Evolutionary conservation across 2,888 invertebrate species (phyloP), one percentile per base, ranked within the genome.

Genomic region (Phasia obesa): DNA sequence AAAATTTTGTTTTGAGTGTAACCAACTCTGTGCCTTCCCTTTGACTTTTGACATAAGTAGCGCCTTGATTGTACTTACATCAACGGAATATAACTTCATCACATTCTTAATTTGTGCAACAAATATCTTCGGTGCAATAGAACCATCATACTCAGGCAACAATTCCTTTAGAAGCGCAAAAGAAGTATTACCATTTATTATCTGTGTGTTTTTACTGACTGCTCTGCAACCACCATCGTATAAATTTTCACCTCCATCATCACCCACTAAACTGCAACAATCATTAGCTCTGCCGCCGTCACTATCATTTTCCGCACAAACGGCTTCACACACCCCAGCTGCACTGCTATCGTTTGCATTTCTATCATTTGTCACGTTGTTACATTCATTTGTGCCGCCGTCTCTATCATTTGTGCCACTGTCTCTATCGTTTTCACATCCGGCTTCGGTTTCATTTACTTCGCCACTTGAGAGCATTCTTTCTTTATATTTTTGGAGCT

Each of bases 1-100:
- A 38, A 59, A 84, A 42, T 75, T 74, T 4, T 78, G 59, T 13
- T 81, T 81, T 1, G 77, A 67, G 42, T 76, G 62, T n/a, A 85
- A 35, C 82, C 80, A 82, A 5, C 17, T n/a, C 21, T 82, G 84
- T 21, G 64, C 84, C 5, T 59, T 71, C 3, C 59, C 59, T 13
- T 35, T 71, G 0, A 59, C n/a, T 17, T 71, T 71, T 2, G 49
- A 21, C 71, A 71, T 47, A n/a, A 69, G 25, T 19, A 73, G 15
- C 1, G 73, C 51, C 15, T 62, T 73, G 0, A 62, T 19, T 17
- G 60, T 60, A 9, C 13, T 60, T 3, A n/a, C 5, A 7, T 60
- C 42, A 0, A 53, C 60, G 17, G 31, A 71, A 13, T 71, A 71
- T n/a, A 69, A 13, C 4, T 11, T 5, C 2, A 17, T 25, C 13